Conservation (phyloP, 2,113 vertebrate genomes). For the Marmota flaviventris region DNA sequence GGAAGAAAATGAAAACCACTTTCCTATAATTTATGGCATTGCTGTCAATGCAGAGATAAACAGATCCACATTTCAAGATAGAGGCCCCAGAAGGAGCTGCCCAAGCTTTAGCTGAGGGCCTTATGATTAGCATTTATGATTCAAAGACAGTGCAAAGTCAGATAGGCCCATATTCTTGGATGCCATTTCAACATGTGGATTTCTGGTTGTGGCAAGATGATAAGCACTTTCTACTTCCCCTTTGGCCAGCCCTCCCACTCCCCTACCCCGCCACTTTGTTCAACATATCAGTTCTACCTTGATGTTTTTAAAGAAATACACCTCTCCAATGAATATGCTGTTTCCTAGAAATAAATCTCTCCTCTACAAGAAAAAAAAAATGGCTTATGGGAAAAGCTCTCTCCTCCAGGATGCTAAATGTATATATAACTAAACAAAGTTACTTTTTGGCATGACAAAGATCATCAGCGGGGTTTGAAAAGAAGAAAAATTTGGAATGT, state of each 20-base stretch:
- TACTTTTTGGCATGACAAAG: background rate
- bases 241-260: conserved; percentile 85
- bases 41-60: conserved; percentile 95
- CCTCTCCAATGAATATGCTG: conserved; percentile 84
- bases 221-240: conserved; percentile 96
- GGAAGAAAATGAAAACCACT: conserved; percentile 91
- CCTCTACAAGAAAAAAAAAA: conserved; percentile 91
- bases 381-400: conserved; percentile 93
- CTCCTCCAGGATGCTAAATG: conserved; percentile 76
- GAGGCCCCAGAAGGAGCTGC: conserved; percentile 95
- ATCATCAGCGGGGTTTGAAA: background rate
- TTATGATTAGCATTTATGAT: conserved; percentile 96
- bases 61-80: conserved; percentile 92
- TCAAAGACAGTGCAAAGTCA: conserved; percentile 90
- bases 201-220: conserved; percentile 97
- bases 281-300: conserved; percentile 95
- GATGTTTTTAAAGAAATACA: conserved; percentile 93
- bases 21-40: conserved; percentile 95
- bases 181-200: conserved; percentile 91
- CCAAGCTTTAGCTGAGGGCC: conserved; percentile 92
- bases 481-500: background rate
- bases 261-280: conserved; percentile 92
- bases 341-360: conserved; percentile 93
- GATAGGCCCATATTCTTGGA: conserved; percentile 95
- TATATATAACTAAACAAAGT: conserved; percentile 56